These are phyloP conservation scores for Zaprionus bogoriensis DNA, from an alignment of 2,888 invertebrate species.

Conservation along the genomic window DNA sequence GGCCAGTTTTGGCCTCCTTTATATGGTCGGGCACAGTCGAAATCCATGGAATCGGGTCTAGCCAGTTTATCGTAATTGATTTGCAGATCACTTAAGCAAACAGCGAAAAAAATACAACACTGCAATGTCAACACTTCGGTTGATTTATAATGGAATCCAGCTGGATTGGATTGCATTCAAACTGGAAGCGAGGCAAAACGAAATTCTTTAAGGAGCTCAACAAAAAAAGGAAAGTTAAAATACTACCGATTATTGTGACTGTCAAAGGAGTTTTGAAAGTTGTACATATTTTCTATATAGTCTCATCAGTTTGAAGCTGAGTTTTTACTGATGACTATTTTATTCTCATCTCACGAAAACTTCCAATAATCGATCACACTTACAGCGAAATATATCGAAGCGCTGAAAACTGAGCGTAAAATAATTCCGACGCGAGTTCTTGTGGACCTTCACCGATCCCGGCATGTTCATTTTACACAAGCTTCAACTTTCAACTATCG, in stretches of 20 bases:
- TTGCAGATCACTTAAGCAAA: constrained; percentile 16
- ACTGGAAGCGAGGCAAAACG: too few relatives aligned
- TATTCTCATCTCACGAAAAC: background rate
- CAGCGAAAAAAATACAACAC: background rate
- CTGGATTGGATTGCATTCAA: constrained; percentile 2
- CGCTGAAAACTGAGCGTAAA: constrained; percentile 78
- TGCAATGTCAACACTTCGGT: constrained; percentile 9
- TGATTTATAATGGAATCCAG: constrained; percentile 6
- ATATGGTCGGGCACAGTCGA: constrained; percentile 40
- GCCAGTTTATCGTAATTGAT: constrained; percentile 49
- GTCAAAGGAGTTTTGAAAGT: too few relatives aligned
- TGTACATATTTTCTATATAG: too few relatives aligned
- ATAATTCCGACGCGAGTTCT: constrained; percentile 77
- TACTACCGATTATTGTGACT: too few relatives aligned
- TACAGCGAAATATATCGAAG: constrained; percentile 79
- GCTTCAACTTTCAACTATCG: background rate
- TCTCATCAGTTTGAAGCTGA: too few relatives aligned
- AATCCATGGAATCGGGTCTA: constrained; percentile 49
- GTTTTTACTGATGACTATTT: too few relatives aligned
- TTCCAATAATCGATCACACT: constrained; percentile 45
- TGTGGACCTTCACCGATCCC: constrained; percentile 68
- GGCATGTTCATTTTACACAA: constrained; percentile 60
- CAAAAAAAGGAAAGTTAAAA: too few relatives aligned
- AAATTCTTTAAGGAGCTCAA: too few relatives aligned
- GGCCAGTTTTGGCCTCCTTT: constrained; percentile 17